phyloP scores from a whole-genome alignment of 30 jellyfish, hydroid and myxozoan genomes.

The Pseudorhiza aurosa region DNA sequence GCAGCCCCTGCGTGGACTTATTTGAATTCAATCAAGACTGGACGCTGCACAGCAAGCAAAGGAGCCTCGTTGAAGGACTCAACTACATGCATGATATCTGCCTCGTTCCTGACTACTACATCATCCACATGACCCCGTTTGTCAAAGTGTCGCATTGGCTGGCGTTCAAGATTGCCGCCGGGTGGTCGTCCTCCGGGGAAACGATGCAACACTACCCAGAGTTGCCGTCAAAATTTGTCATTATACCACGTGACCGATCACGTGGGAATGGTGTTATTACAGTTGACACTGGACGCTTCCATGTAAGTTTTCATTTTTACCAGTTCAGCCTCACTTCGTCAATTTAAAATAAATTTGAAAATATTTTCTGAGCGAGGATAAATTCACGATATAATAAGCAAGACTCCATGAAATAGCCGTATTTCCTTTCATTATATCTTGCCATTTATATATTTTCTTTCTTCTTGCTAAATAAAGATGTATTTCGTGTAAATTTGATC shows the following conservation, averaged over 20 bases:
- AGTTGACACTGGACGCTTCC: conserved; percentile 85
- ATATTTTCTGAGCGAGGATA: no score
- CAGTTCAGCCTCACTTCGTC: no score
- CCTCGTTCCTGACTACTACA: conserved; percentile 82
- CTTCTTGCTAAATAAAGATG: no score
- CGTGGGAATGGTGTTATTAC: conserved; percentile 37
- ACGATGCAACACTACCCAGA: conserved; percentile 78
- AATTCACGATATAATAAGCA: no score
- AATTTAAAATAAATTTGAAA: no score
- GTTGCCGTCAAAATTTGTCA: conserved; percentile 87
- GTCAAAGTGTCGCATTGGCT: conserved; percentile 72
- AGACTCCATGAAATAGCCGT: no score
- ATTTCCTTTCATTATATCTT: no score
- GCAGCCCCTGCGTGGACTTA: conserved; percentile 66
- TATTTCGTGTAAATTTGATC: no score
- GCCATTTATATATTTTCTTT: no score
- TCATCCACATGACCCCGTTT: conserved; percentile 95
- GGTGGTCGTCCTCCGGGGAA: conserved; percentile 94
- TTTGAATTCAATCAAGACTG: conserved; percentile 91
- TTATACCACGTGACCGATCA: conserved; percentile 85
- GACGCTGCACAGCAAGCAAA: conserved; percentile 72
- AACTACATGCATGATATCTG: conserved; percentile 95
- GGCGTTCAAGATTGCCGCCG: conserved; percentile 79
- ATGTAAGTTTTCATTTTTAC: no score
- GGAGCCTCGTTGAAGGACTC: conserved; percentile 72